phyloP scores from a whole-genome alignment of 1,140 invertebrate species.

The Vanessa atalanta region DNA sequence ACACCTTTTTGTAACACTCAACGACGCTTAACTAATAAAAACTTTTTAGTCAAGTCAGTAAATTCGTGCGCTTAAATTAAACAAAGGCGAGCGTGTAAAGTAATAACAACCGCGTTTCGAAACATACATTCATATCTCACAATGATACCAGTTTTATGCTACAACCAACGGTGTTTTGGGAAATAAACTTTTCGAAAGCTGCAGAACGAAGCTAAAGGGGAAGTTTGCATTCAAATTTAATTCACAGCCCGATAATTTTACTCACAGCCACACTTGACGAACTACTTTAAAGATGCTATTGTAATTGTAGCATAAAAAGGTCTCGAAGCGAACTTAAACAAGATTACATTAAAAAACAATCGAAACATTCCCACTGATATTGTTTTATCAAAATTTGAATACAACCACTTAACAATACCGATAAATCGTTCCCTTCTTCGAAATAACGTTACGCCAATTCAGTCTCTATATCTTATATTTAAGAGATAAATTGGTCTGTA shows the following conservation, averaged over 20 bases:
- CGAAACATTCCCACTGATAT: constrained; percentile 1
- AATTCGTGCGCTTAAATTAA: constrained; percentile 55
- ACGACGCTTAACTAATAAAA: constrained; percentile 61
- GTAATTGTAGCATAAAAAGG: constrained; percentile 30
- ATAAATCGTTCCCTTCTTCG: not conserved
- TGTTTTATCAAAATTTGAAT: constrained; percentile 24
- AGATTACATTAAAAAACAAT: constrained; percentile 8
- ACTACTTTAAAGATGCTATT: constrained; percentile 4
- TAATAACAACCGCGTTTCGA: constrained; percentile 55
- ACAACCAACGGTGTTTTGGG: constrained; percentile 13
- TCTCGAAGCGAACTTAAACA: constrained; percentile 1
- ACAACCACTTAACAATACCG: constrained; percentile 28
- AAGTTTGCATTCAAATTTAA: constrained; percentile 13
- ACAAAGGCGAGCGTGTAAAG: constrained; percentile 57
- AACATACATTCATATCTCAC: constrained; percentile 4
- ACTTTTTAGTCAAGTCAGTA: constrained; percentile 47
- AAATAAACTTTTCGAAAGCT: constrained; percentile 1
- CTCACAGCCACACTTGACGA: constrained; percentile 26
- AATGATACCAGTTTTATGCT: constrained; percentile 28
- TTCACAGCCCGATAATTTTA: constrained; percentile 20
- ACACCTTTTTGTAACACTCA: constrained; percentile 63
- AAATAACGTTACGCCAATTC: constrained; percentile 7
- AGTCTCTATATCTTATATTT: not conserved
- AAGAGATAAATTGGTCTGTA: not conserved
- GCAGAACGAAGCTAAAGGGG: constrained; percentile 1